Base-by-base conservation (phyloP, 2,797 vertebrate genomes). In the Bovichtus diacanthus region DNA sequence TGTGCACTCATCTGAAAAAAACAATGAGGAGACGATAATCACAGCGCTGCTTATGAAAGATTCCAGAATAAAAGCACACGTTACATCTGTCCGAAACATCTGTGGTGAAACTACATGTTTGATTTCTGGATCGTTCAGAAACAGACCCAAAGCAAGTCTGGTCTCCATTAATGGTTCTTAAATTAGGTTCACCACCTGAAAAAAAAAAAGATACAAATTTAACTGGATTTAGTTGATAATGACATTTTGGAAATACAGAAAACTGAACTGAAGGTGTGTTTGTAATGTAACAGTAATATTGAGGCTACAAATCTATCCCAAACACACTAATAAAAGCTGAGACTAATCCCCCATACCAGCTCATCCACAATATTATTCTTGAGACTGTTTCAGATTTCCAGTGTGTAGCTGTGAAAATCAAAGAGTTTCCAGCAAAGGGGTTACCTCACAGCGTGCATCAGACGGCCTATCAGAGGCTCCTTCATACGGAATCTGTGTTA, bases 1-100 rank as follows among this genome's bases (percentile, higher is more conserved):
- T 85, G 87, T 81, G 86, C 79, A 74, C 72, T 83, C 72, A 81
- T 89, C 59, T 70, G 76, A 71, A 43, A 51, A 65, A 87, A 68
- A 78, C 34, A 69, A 68, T 21, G 65, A 74, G 73, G 47, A 58
- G 69, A 41, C 36, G 50, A 70, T 56, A 63, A 86, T 76, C 44
- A 47, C 16, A 12, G 67, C 25, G 29, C 12, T 27, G 66, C 53
- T 82, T 61, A 71, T 86, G 61, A 62, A 70, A 74, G 66, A 70
- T 62, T 68, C 3, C 13, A 73, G 41, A 73, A 79, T 61, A 70
- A 83, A 85, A 70, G 19, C 41, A 79, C 2, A 70, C 64, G 83
- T 78, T 62, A 76, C 66, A 84, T 70, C 27, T n/a, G n/a, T n/a
- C n/a, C n/a, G 71, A 80, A 65, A 56, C n/a, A n/a, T n/a, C n/a